phyloP scores from a whole-genome alignment of 92 coral and sea anemone genomes.

The Palythoa caribaeorum region DNA sequence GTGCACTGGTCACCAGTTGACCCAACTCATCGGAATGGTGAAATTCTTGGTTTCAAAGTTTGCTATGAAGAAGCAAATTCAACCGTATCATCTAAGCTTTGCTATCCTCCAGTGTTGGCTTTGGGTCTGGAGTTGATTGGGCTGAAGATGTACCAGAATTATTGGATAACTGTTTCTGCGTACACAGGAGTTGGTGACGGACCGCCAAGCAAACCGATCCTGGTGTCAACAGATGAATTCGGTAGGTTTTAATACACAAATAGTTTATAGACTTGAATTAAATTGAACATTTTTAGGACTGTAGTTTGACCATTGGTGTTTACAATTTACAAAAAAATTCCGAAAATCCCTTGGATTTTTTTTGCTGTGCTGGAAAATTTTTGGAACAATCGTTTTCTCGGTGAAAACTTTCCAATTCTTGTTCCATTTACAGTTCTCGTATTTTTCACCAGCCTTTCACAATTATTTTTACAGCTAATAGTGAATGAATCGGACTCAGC shows the following conservation, averaged over 20 bases:
- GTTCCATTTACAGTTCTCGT: too few relatives aligned
- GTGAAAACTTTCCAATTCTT: too few relatives aligned
- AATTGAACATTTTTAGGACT: too few relatives aligned
- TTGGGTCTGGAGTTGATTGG: constrained; percentile 76
- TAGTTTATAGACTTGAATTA: too few relatives aligned
- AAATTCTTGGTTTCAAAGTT: constrained; percentile 78
- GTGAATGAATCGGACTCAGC: too few relatives aligned
- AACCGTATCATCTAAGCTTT: constrained; percentile 49
- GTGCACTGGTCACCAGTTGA: constrained; percentile 79
- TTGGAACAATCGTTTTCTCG: too few relatives aligned
- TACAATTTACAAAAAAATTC: neutral
- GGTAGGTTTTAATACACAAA: constrained; percentile 59
- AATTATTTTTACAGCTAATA: too few relatives aligned
- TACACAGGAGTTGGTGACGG: constrained; percentile 84
- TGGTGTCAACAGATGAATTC: constrained; percentile 85
- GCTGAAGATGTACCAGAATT: constrained; percentile 69
- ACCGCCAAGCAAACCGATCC: constrained; percentile 67
- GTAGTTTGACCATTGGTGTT: neutral
- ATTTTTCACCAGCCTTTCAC: too few relatives aligned
- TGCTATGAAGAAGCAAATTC: constrained; percentile 77
- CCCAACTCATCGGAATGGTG: constrained; percentile 75
- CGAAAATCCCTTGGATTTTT: too few relatives aligned
- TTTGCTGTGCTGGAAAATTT: too few relatives aligned
- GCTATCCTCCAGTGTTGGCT: constrained; percentile 65
- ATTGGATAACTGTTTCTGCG: constrained; percentile 78